Percentiles rank a stretch among this genome's conserved stretches.
These are phyloP conservation scores for Nettapus auritus DNA, from an alignment of 2,113 vertebrate genomes.

Conservation along the genomic window DNA sequence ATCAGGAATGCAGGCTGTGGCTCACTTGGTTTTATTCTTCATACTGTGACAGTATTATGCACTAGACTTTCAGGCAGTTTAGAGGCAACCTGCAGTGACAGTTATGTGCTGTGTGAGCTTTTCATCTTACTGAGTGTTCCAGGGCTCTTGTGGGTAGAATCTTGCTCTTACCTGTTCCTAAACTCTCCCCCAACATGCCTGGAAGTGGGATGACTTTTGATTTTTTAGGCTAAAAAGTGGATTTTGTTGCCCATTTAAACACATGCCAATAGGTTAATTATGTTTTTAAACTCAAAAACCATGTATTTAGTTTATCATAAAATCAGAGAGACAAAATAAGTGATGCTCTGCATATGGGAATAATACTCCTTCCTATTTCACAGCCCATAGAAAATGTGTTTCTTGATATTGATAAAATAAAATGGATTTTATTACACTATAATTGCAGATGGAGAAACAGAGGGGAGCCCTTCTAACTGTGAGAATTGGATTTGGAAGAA, in stretches of 20 bases:
- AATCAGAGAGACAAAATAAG: not conserved
- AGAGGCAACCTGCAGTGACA: not conserved
- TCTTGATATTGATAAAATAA: not conserved
- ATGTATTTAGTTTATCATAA: not conserved
- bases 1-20: not conserved
- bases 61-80: not conserved
- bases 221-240: not conserved
- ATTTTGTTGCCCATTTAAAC: not conserved
- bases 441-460: not conserved
- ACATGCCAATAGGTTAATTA: not conserved
- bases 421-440: not conserved
- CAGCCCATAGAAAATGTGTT: not conserved
- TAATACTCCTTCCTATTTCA: not conserved
- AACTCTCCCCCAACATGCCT: not conserved
- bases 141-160: not conserved
- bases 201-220: not conserved
- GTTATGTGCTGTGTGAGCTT: fast-evolving
- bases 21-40: not conserved
- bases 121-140: not conserved
- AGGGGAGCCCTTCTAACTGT: not conserved
- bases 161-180: not conserved
- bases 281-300: not conserved
- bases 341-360: not conserved
- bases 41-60: not conserved
- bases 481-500: not conserved